Evolutionary conservation across 2,797 vertebrate genomes (phyloP).

Genomic region (Dendrocincla fuliginosa): DNA sequence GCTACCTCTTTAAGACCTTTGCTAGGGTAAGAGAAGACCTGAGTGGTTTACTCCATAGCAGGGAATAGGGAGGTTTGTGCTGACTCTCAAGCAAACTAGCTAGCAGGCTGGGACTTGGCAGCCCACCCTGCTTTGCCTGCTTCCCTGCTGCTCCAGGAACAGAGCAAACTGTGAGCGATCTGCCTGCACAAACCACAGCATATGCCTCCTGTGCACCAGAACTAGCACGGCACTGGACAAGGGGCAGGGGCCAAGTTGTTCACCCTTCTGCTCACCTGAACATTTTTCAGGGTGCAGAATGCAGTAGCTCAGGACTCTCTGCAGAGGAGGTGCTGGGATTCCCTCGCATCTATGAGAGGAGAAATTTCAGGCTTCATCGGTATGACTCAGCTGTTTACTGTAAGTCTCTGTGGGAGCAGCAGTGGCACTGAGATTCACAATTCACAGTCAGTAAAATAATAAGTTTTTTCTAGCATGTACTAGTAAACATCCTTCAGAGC

Average conservation of each 20-base stretch:
- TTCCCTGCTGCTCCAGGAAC: constrained; percentile 22
- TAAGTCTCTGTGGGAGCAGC: background rate
- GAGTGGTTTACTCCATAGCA: background rate
- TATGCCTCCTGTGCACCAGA: background rate
- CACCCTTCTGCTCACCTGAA: background rate
- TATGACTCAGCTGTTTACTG: background rate
- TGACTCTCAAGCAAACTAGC: background rate
- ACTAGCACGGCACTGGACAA: background rate
- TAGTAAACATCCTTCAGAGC: background rate
- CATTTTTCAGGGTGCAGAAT: background rate
- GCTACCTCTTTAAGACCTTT: constrained; percentile 2
- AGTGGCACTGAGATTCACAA: background rate
- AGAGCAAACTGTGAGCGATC: background rate
- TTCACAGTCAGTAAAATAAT: background rate
- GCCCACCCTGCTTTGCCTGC: background rate
- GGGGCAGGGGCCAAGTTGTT: background rate
- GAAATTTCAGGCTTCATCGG: background rate
- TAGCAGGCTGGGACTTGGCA: constrained; percentile 32
- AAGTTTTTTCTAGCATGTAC: background rate
- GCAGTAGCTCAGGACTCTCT: background rate
- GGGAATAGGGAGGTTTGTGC: background rate
- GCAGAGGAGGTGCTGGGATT: background rate
- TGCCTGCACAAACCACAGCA: background rate
- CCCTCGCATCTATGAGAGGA: background rate
- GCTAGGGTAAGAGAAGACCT: background rate